Conservation (phyloP, 2,797 vertebrate genomes). For the Simalia tracyae region DNA sequence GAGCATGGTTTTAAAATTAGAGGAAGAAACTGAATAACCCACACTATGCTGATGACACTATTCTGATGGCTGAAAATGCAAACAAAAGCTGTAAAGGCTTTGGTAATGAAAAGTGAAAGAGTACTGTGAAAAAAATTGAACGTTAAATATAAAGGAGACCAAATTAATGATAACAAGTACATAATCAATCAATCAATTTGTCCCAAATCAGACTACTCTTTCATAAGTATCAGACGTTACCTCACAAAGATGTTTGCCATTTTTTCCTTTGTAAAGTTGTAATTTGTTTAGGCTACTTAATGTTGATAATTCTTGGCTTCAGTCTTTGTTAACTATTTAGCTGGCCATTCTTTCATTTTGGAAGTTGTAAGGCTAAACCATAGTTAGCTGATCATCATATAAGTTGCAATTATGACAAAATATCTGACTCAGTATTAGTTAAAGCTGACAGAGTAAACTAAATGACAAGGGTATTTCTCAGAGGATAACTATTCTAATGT, state of each 20-base stretch:
- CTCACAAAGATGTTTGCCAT: not conserved
- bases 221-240: not conserved
- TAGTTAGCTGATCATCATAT: not conserved
- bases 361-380: not conserved
- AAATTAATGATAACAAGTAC: not conserved
- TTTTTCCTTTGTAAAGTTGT: not conserved
- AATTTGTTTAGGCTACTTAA: not conserved
- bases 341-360: not conserved
- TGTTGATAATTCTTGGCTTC: not conserved
- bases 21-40: not conserved
- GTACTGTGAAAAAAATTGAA: not conserved
- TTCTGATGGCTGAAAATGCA: not conserved
- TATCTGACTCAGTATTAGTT: slow-evolving; percentile 10
- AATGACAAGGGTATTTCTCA: slow-evolving; percentile 5
- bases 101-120: not conserved
- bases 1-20: not conserved
- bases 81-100: not conserved
- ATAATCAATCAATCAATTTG: not conserved
- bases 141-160: not conserved
- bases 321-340: not conserved
- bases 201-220: not conserved
- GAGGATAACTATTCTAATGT: not conserved
- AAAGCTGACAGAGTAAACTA: slow-evolving; percentile 12
- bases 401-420: slow-evolving; percentile 6
- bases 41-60: not conserved